Conservation (phyloP, 2,888 invertebrate genomes). For the Corbicula japonica region DNA sequence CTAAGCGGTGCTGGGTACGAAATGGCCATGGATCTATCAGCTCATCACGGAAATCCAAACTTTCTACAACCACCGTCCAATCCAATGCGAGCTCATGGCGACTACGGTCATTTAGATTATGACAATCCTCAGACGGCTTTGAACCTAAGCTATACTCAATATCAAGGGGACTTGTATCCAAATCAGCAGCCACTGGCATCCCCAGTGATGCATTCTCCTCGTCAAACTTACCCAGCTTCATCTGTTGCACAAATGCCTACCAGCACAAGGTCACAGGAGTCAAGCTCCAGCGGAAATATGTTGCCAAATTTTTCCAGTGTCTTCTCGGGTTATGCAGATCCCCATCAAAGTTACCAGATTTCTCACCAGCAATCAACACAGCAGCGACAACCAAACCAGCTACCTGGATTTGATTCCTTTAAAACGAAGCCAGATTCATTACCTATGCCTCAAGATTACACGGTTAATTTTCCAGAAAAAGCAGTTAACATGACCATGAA, state of each 20-base stretch:
- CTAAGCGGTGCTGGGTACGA: conserved; percentile 35
- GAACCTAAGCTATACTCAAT: conserved; percentile 11
- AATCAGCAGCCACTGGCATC: conserved; percentile 3
- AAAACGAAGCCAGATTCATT: conserved; percentile 19
- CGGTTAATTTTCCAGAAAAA: conserved; percentile 21
- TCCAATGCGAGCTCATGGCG: conserved; percentile 1
- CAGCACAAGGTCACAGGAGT: conserved; percentile 1
- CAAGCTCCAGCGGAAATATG: conserved; percentile 26
- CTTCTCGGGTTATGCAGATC: conserved; percentile 34
- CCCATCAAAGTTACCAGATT: conserved; percentile 23
- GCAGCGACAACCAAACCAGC: no score
- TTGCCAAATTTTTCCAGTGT: conserved; percentile 58
- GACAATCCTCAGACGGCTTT: conserved; percentile 4
- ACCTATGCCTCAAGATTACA: conserved; percentile 12
- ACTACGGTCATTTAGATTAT: conserved; percentile 22
- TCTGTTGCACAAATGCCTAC: conserved; percentile 1
- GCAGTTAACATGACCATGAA: conserved; percentile 25
- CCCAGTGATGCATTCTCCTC: conserved; percentile 7
- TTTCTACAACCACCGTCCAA: conserved; percentile 13
- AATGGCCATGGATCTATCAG: conserved; percentile 42
- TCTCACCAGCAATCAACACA: conserved; percentile 8
- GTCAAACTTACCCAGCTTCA: conserved; percentile 14
- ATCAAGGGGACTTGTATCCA: conserved; percentile 1
- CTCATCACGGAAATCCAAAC: conserved; percentile 21
- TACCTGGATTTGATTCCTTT: conserved; percentile 32